Evolutionary conservation across 2,888 invertebrate genomes (phyloP).

Genomic region (Athalia circularis): DNA sequence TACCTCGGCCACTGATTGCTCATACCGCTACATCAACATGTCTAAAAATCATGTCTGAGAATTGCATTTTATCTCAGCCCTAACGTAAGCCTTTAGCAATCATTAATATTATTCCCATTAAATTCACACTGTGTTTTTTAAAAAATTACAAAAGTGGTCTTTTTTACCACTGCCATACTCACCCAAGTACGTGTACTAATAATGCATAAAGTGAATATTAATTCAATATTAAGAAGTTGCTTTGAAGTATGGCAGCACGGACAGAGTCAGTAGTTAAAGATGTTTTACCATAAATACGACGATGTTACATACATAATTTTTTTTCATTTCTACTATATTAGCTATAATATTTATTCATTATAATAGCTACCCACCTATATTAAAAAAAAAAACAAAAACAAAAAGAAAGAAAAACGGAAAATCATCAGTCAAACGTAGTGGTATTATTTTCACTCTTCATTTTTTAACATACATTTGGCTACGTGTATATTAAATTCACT

Average conservation of each 20-base stretch:
- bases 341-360: slow-evolving; percentile 1
- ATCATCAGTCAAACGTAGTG: not conserved
- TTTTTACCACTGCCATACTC: slow-evolving; percentile 48
- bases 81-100: slow-evolving; percentile 56
- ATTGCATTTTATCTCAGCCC: slow-evolving; percentile 65
- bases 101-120: slow-evolving; percentile 16
- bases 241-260: slow-evolving; percentile 66
- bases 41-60: slow-evolving; percentile 64
- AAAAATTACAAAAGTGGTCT: slow-evolving; percentile 7
- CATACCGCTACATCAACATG: slow-evolving; percentile 69
- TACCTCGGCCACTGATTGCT: slow-evolving; percentile 72
- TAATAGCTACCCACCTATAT: not conserved
- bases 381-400: not conserved
- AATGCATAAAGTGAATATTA: not conserved
- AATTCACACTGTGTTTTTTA: not conserved
- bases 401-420: not conserved
- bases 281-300: not conserved
- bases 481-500: not conserved
- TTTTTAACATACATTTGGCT: not conserved
- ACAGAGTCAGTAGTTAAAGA: slow-evolving; percentile 46
- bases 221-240: slow-evolving; percentile 45
- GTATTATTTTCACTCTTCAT: not conserved
- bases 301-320: slow-evolving; percentile 15
- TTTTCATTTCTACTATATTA: not conserved
- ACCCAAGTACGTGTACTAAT: slow-evolving; percentile 2